Evolutionary conservation across 2,888 invertebrate species (phyloP), one percentile per base, ranked within the genome.

Genomic region (Zygothrica quintamaculata): DNA sequence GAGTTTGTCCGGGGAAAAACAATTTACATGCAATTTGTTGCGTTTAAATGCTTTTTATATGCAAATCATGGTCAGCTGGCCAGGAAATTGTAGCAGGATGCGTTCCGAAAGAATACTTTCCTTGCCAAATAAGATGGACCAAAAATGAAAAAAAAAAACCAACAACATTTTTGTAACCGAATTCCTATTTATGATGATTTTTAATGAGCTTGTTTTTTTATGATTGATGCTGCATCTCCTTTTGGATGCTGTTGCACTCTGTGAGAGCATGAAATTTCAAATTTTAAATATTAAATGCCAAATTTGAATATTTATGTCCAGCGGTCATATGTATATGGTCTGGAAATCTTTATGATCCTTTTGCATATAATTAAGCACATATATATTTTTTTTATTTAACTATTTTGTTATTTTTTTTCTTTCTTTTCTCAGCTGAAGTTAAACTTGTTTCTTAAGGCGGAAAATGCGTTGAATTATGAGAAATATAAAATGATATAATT

Each of bases 281-380:
- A 29, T 29, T 29, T 29, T 40, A 33, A 31, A 34, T 6, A 12
- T 34, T 53, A n/a, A 16, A 34, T 36, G 42, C 59, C 31, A 48
- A 77, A 79, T 88, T 88, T 88, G 84, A 89, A 89, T 89, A 89
- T 89, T 89, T 89, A 89, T 89, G 89, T 88, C 89, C 89, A 89
- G 81, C 88, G 89, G 89, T 88, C 89, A 88, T 85, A 87, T 89
- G 88, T 86, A 87, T 89, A 85, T 89, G 84, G 72, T 74, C 88
- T 75, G 89, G 88, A 89, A 89, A 89, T 88, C 79, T 88, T 88
- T 87, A 80, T 78, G 84, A 82, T 87, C 80, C 73, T 52, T 51
- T 48, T 65, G 77, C 71, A 78, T 81, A 57, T 71, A 76, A 74
- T 81, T 77, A 73, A 58, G 34, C 22, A 36, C 11, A 46, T 11